Conservation (phyloP, 2,113 vertebrate genomes). For the Glaucomys volans region DNA sequence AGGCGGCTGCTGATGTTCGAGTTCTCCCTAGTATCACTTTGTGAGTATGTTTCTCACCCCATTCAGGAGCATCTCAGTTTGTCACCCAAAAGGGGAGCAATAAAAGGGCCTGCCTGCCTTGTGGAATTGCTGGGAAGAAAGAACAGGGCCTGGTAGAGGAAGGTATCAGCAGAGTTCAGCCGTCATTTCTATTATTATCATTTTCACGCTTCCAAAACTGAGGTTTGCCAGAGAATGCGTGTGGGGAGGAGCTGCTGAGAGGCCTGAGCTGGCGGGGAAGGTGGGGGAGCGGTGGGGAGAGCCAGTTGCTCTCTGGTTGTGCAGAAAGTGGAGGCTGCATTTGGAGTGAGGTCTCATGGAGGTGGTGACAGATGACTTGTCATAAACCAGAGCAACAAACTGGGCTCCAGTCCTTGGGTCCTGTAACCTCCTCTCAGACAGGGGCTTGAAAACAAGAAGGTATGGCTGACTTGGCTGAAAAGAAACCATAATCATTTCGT, state of each 20-base stretch:
- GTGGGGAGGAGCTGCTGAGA: not conserved
- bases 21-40: not conserved
- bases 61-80: not conserved
- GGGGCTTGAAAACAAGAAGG: not conserved
- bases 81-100: not conserved
- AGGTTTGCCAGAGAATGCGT: not conserved
- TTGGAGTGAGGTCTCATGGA: rapidly evolving
- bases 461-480: not conserved
- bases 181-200: not conserved
- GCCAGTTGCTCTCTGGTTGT: not conserved
- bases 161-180: not conserved
- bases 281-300: not conserved
- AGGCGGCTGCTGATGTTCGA: not conserved
- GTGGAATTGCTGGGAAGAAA: not conserved
- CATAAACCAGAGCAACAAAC: not conserved
- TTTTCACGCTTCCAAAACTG: not conserved
- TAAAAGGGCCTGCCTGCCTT: not conserved
- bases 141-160: too few species aligned
- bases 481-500: not conserved
- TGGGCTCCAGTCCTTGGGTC: not conserved
- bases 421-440: not conserved
- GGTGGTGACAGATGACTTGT: not conserved
- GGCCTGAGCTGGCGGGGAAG: not conserved
- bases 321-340: not conserved
- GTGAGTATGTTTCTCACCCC: not conserved